These are phyloP conservation scores for Apotomis capreana DNA, from an alignment of 2,888 invertebrate genomes.

Conservation along the genomic window DNA sequence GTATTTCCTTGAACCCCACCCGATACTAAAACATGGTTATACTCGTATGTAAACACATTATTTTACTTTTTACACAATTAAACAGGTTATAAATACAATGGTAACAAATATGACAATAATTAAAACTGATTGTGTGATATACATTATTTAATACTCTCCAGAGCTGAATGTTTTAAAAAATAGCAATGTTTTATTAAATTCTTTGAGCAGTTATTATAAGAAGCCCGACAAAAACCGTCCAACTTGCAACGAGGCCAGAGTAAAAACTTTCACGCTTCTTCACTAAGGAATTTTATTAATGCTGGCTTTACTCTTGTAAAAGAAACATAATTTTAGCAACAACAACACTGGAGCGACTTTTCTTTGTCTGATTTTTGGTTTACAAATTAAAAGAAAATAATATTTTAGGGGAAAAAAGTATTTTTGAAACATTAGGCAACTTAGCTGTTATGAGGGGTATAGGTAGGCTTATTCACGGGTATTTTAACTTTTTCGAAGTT, in stretches of 20 bases:
- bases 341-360: conserved; percentile 32
- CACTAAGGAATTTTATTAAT: conserved; percentile 76
- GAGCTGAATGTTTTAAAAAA: conserved; percentile 6
- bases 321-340: conserved; percentile 64
- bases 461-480: background rate
- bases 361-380: conserved; percentile 29
- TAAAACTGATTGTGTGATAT: background rate
- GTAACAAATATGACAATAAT: too few species aligned
- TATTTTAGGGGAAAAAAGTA: background rate
- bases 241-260: conserved; percentile 65
- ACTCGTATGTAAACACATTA: too few species aligned
- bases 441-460: background rate
- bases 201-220: conserved; percentile 72
- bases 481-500: background rate
- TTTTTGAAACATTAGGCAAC: conserved; percentile 1
- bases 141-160: conserved; percentile 22
- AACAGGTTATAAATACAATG: too few species aligned
- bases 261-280: conserved; percentile 72
- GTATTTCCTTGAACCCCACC: too few species aligned
- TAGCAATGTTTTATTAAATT: conserved; percentile 78
- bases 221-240: conserved; percentile 64
- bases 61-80: too few species aligned
- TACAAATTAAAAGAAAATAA: conserved; percentile 33
- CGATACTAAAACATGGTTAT: too few species aligned
- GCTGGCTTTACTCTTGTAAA: conserved; percentile 62